Conservation (phyloP, 2,888 invertebrate species). For the Chaetoderma sp. region DNA sequence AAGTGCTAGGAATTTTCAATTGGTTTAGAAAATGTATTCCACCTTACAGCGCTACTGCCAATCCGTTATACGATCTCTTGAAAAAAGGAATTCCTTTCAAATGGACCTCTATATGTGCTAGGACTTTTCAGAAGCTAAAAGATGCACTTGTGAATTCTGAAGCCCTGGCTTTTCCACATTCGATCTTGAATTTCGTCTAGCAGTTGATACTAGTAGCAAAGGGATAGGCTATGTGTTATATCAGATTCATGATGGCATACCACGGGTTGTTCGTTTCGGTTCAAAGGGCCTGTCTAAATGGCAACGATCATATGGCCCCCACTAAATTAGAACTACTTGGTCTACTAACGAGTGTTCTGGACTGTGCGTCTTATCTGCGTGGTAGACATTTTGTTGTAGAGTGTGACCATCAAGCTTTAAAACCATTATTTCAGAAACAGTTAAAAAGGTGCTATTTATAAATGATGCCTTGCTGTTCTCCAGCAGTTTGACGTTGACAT, state of each 20-base stretch:
- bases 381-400: background rate
- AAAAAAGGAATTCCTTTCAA: background rate
- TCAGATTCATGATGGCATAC: too few species aligned
- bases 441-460: background rate
- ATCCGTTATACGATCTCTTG: background rate
- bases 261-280: background rate
- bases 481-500: background rate
- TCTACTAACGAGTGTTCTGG: background rate
- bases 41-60: constrained; percentile 3
- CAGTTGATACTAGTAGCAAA: constrained; percentile 12
- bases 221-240: constrained; percentile 9
- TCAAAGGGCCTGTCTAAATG: background rate
- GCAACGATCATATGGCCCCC: constrained; percentile 3
- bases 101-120: background rate
- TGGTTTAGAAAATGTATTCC: constrained; percentile 17
- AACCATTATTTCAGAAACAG: constrained; percentile 1
- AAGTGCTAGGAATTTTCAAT: too few species aligned
- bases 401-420: constrained; percentile 2
- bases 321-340: constrained; percentile 1
- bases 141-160: background rate
- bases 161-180: constrained; percentile 18
- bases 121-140: constrained; percentile 8
- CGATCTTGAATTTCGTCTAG: constrained; percentile 9
- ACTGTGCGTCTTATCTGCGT: background rate
- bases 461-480: constrained; percentile 1